These are phyloP conservation scores for Chironomus tentans DNA, from an alignment of 2,888 invertebrate genomes.

Conservation along the genomic window DNA sequence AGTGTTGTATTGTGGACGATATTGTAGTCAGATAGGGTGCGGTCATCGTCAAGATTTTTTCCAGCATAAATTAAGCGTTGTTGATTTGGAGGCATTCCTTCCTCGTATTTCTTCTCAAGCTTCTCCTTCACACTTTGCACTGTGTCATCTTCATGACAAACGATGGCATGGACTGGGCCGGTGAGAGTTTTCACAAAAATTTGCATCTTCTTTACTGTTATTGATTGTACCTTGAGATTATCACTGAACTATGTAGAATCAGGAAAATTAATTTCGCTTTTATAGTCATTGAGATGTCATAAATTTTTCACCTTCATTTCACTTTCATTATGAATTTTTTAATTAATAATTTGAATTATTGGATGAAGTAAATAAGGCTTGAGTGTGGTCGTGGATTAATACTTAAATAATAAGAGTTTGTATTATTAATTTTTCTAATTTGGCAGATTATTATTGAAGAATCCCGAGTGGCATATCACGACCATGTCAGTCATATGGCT, in stretches of 20 bases:
- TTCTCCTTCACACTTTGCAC: constrained; percentile 52
- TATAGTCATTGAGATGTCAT: background rate
- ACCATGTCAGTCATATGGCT: no score
- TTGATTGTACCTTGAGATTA: background rate
- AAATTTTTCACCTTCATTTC: background rate
- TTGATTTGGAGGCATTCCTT: constrained; percentile 49
- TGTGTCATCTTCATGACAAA: constrained; percentile 43
- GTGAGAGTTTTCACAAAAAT: constrained; percentile 43
- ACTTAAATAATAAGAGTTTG: no score
- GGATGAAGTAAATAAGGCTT: no score
- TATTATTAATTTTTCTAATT: no score
- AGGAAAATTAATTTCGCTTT: background rate
- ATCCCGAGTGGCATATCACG: no score
- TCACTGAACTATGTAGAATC: background rate
- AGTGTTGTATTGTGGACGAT: constrained; percentile 56
- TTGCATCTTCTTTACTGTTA: constrained; percentile 39
- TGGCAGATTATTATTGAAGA: no score
- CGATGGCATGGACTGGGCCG: constrained; percentile 40
- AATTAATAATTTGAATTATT: no score
- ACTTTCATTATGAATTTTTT: background rate
- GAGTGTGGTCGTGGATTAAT: no score
- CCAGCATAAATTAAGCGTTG: constrained; percentile 55
- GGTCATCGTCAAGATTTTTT: constrained; percentile 59
- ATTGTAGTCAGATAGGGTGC: constrained; percentile 58
- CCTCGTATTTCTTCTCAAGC: constrained; percentile 36